Evolutionary conservation across 2,113 vertebrate genomes (phyloP).

Genomic region (Phalacrocorax carbo): DNA sequence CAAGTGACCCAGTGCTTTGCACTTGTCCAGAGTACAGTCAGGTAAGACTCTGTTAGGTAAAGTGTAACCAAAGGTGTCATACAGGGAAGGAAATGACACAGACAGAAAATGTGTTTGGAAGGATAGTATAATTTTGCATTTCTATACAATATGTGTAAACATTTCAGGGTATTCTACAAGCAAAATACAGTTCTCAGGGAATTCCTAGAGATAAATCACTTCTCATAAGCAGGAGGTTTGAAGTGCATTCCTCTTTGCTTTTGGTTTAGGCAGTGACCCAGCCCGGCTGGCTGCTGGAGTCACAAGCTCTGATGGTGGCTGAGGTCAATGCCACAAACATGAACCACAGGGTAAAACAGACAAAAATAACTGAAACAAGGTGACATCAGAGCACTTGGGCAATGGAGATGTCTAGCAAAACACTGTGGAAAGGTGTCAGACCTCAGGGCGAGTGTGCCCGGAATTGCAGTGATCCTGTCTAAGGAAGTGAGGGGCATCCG

Average conservation of each 20-base stretch:
- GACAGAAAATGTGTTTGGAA: slow-evolving; percentile 30
- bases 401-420: background rate
- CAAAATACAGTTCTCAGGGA: background rate
- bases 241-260: background rate
- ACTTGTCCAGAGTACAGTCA: background rate
- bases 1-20: background rate
- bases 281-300: background rate
- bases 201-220: background rate
- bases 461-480: background rate
- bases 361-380: background rate
- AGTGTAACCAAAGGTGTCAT: background rate
- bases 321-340: background rate
- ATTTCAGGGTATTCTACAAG: slow-evolving; percentile 11
- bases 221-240: background rate
- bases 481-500: background rate
- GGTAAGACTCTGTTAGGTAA: background rate
- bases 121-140: slow-evolving; percentile 50
- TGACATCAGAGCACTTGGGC: background rate
- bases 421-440: background rate
- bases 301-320: background rate
- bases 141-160: slow-evolving; percentile 29
- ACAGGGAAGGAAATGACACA: background rate
- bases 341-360: background rate
- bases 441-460: rapidly evolving
- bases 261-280: background rate